Percentiles rank a stretch among this genome's conserved stretches.
Conservation (phyloP, 2,888 invertebrate species). For the Dysmachus trigonus region DNA sequence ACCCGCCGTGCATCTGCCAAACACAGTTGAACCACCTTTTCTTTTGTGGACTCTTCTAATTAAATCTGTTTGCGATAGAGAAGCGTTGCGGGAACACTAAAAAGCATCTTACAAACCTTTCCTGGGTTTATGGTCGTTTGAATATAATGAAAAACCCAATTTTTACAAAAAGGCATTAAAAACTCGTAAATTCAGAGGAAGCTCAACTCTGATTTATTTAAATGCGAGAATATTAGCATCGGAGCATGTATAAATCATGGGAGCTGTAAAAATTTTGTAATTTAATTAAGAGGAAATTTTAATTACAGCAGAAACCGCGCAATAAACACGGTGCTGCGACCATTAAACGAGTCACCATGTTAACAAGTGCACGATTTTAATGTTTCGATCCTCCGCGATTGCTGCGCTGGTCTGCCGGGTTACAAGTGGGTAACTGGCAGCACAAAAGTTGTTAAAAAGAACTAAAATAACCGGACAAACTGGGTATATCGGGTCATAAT, state of each 20-base stretch:
- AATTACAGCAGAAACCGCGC: constrained; percentile 10
- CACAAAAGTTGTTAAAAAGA: constrained; percentile 22
- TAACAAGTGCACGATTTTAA: constrained; percentile 38
- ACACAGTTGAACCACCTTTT: background rate
- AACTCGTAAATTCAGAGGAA: background rate
- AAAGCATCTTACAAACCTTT: background rate
- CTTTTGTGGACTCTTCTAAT: background rate
- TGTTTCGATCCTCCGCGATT: constrained; percentile 28
- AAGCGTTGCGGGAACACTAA: background rate
- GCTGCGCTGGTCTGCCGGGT: background rate
- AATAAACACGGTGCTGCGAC: background rate
- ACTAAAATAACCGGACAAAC: constrained; percentile 21
- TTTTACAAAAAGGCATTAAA: background rate
- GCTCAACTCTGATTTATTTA: background rate
- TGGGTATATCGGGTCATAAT: constrained; percentile 38
- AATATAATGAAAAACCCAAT: background rate
- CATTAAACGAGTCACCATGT: constrained; percentile 34
- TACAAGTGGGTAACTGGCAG: constrained; percentile 18
- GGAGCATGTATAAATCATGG: background rate
- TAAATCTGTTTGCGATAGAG: background rate
- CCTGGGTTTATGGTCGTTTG: background rate
- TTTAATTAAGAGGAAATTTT: constrained; percentile 36
- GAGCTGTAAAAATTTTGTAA: constrained; percentile 22
- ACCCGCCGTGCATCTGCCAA: background rate
- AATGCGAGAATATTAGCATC: background rate